Percentiles rank a stretch among this genome's conserved stretches.
Conservation (phyloP, 2,113 vertebrate genomes). For the Axis porcinus region DNA sequence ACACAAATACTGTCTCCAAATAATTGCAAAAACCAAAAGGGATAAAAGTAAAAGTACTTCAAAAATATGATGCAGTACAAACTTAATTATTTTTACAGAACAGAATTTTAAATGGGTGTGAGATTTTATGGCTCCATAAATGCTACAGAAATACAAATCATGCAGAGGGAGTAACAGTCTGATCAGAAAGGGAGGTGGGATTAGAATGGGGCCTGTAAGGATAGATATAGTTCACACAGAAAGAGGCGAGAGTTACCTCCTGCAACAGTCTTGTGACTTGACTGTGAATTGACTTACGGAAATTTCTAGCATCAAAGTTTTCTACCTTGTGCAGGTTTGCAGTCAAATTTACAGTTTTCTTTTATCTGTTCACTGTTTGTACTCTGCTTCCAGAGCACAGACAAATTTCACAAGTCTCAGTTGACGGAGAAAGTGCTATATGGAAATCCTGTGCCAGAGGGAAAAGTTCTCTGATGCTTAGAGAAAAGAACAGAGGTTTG, state of each 20-base stretch:
- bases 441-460: background rate
- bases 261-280: background rate
- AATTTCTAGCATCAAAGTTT: background rate
- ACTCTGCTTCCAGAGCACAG: constrained; percentile 13
- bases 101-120: background rate
- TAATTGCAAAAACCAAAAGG: background rate
- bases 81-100: background rate
- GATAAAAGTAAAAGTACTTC: background rate
- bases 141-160: background rate
- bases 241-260: background rate
- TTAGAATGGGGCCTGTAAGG: background rate
- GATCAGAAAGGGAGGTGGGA: background rate
- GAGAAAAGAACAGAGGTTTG: background rate
- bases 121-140: background rate
- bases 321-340: background rate
- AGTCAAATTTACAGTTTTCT: constrained; percentile 14
- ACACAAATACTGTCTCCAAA: background rate
- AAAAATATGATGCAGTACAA: background rate
- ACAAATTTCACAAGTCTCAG: constrained; percentile 13
- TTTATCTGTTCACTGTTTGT: background rate
- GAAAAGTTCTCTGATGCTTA: constrained; percentile 13
- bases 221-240: background rate
- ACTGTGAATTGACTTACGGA: background rate
- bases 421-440: background rate
- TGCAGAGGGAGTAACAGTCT: background rate